Percentiles rank a stretch among this genome's conserved stretches.
phyloP scores from a whole-genome alignment of 2,888 invertebrate genomes.

The Andrena flavipes region DNA sequence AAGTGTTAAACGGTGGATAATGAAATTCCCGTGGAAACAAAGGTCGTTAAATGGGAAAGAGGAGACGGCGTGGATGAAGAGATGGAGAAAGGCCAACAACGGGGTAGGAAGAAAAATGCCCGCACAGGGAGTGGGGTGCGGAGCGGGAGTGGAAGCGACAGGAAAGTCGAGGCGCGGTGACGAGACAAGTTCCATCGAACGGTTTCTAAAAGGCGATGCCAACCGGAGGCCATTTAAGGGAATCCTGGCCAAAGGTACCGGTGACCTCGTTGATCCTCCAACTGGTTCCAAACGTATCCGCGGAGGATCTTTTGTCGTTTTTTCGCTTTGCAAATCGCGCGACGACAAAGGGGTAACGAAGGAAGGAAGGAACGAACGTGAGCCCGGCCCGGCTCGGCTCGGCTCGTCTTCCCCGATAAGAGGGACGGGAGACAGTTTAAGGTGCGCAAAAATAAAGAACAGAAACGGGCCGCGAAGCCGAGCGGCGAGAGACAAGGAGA shows the following conservation, averaged over 20 bases:
- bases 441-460: slow-evolving; percentile 64
- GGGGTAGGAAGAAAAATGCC: not conserved
- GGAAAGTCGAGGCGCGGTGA: slow-evolving; percentile 58
- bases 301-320: slow-evolving; percentile 58
- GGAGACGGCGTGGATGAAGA: slow-evolving; percentile 28
- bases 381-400: slow-evolving; percentile 24
- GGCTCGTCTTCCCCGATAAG: slow-evolving; percentile 34
- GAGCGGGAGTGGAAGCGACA: slow-evolving; percentile 33
- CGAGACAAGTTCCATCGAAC: slow-evolving; percentile 67
- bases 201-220: slow-evolving; percentile 79
- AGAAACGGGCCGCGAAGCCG: slow-evolving; percentile 25
- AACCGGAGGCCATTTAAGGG: slow-evolving; percentile 80
- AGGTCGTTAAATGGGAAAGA: slow-evolving; percentile 40
- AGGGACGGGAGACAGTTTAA: slow-evolving; percentile 31
- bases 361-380: slow-evolving; percentile 8
- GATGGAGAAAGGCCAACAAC: slow-evolving; percentile 40
- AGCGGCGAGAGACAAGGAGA: slow-evolving; percentile 26
- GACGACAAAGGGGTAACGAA: slow-evolving; percentile 33
- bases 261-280: slow-evolving; percentile 71
- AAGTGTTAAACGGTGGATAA: slow-evolving; percentile 33
- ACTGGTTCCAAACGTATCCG: slow-evolving; percentile 67
- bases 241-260: slow-evolving; percentile 77
- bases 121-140: slow-evolving; percentile 4
- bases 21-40: slow-evolving; percentile 47
- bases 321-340: slow-evolving; percentile 59